Evolutionary conservation across 2,888 invertebrate species (phyloP), one percentile per base, ranked within the genome.

Genomic region (Macaria notata): DNA sequence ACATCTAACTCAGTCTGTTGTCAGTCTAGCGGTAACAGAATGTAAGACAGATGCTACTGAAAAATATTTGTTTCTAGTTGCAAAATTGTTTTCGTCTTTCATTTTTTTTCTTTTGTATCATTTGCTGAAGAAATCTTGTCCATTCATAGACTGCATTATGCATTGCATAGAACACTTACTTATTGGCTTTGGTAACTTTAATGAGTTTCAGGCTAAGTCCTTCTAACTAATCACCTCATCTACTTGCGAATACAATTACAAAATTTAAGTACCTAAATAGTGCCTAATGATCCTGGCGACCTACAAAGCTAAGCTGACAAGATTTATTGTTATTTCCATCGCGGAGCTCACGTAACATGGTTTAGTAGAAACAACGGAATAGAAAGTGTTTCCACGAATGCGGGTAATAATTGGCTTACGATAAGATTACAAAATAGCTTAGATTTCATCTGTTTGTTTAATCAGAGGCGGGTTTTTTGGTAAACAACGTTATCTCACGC

Each of bases 391-490:
- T 54, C 59, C 48, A 48, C 49, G 54, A 59, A 59, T 54, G 30
- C 54, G 59, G 59, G 54, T 54, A 59, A 59, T 54, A 54, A 59
- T 59, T 43, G 58, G 49, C 53, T 49, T 33, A 44, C 59, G 59
- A 59, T 54, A 54, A 59, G 54, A 54, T 59, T 59, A 59, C 59
- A 48, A 59, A 59, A 59, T 59, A 48, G 50, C 41, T 59, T 55
- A 48, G 46, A 59, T 59, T 55, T 54, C 54, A 51, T 54, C 54
- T 51, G 54, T 54, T 55, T 54, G 54, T 59, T 59, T 59, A 59
- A 30, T 31, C 47, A 47, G 9, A 49, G 9, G n/a, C n/a, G 8
- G 36, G 38, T 49, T 49, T 57, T 53, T 53, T 46, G 38, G 7
- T 52, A 48, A 57, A 57, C 45, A 53, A 9, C 46, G 46, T 58